phyloP scores from a whole-genome alignment of 2,888 invertebrate genomes.

The Sycophila texana region DNA sequence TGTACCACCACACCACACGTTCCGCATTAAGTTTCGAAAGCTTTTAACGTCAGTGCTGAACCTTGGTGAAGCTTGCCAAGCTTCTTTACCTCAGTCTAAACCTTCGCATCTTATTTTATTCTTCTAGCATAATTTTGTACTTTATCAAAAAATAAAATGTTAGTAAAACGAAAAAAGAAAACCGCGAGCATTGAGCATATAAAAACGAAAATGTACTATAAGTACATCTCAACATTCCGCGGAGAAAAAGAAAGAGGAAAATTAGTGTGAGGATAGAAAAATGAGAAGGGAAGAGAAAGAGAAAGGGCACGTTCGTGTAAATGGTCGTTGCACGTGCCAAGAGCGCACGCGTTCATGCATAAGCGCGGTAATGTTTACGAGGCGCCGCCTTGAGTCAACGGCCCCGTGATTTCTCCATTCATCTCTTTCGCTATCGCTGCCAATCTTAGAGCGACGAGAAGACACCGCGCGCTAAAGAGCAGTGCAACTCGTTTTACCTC shows the following conservation, averaged over 20 bases:
- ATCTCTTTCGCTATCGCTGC: constrained; percentile 56
- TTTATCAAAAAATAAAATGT: not conserved
- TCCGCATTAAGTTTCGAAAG: constrained; percentile 59
- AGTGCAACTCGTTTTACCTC: constrained; percentile 26
- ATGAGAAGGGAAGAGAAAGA: constrained; percentile 10
- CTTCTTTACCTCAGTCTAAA: not conserved
- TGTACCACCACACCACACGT: constrained; percentile 56
- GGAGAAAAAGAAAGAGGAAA: not conserved
- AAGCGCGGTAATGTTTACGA: constrained; percentile 51
- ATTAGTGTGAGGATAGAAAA: not conserved
- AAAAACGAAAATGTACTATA: too few relatives aligned
- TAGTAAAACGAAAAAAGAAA: not conserved
- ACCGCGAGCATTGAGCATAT: too few relatives aligned
- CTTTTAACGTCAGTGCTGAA: constrained; percentile 55
- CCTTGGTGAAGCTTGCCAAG: not conserved
- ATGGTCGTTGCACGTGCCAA: constrained; percentile 24
- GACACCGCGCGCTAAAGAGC: not conserved
- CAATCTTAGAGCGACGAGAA: constrained; percentile 47
- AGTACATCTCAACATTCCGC: too few relatives aligned
- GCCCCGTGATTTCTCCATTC: constrained; percentile 62
- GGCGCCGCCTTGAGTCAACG: constrained; percentile 59
- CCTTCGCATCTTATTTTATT: not conserved
- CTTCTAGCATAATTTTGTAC: not conserved
- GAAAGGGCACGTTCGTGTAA: not conserved
- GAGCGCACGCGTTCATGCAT: constrained; percentile 45